These are phyloP conservation scores for Archaeoteleia sp. DNA, from an alignment of 2,888 invertebrate genomes.

Conservation along the genomic window DNA sequence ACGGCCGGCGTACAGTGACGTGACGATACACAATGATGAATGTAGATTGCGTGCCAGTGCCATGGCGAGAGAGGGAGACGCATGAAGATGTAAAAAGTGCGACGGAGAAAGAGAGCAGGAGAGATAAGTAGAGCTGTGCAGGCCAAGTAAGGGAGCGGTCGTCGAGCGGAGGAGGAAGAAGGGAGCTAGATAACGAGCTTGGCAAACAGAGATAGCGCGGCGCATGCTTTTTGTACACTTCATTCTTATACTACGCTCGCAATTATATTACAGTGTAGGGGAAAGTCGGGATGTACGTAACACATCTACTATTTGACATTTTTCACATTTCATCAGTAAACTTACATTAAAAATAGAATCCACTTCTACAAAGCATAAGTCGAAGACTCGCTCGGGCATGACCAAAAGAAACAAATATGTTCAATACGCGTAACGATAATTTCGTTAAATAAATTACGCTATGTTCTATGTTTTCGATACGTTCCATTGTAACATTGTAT, in stretches of 20 bases:
- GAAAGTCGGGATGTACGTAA: conserved; percentile 30
- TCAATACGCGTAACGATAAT: too few species aligned
- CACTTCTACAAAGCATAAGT: too few species aligned
- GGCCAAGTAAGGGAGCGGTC: conserved; percentile 49
- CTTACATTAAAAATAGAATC: too few species aligned
- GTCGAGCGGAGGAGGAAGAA: conserved; percentile 61
- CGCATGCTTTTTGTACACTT: conserved; percentile 54
- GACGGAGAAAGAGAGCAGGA: conserved; percentile 48
- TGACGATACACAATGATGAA: conserved; percentile 67
- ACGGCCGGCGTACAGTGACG: conserved; percentile 59
- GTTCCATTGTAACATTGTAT: too few species aligned
- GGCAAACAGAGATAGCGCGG: conserved; percentile 72
- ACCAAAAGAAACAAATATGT: too few species aligned
- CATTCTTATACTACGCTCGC: conserved; percentile 44
- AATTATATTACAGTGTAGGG: conserved; percentile 35
- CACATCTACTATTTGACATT: too few species aligned
- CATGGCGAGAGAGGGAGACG: conserved; percentile 45
- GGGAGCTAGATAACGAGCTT: conserved; percentile 70
- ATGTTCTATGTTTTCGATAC: too few species aligned
- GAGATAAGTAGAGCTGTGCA: conserved; percentile 52
- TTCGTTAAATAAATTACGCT: too few species aligned
- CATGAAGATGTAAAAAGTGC: conserved; percentile 33
- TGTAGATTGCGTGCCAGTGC: conserved; percentile 62
- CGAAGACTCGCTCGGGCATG: too few species aligned
- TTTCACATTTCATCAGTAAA: too few species aligned